Evolutionary conservation across 2,113 vertebrate genomes (phyloP).

Genomic region (Sakesphorus luctuosus): DNA sequence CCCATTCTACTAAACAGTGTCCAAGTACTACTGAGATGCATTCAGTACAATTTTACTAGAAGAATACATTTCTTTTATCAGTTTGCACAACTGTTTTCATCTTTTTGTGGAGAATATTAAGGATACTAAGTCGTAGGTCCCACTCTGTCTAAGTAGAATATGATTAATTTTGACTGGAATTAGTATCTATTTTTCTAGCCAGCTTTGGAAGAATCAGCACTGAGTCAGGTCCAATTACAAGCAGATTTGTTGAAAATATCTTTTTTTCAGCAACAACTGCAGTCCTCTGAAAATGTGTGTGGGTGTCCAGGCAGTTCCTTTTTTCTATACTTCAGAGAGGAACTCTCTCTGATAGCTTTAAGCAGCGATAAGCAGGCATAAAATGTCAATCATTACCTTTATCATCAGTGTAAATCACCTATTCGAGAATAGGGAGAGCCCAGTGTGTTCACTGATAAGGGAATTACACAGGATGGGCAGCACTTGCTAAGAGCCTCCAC

Average conservation of each 20-base stretch:
- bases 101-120: neutral
- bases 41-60: neutral
- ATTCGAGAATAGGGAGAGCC: neutral
- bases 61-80: neutral
- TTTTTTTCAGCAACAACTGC: neutral
- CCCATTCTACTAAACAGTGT: neutral
- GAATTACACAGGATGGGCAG: neutral
- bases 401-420: neutral
- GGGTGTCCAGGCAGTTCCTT: neutral
- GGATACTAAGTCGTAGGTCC: neutral
- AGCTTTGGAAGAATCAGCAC: neutral
- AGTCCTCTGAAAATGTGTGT: neutral
- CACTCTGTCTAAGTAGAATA: neutral
- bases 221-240: neutral
- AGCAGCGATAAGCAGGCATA: neutral
- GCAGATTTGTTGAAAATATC: slow-evolving; percentile 4
- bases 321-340: neutral
- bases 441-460: neutral
- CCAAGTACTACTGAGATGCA: neutral
- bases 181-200: neutral
- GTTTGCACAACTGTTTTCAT: neutral
- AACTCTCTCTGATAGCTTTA: neutral
- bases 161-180: neutral
- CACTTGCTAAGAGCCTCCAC: neutral
- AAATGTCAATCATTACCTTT: neutral